A percentile compares a stretch with the other conserved stretches of the same genome.
Conservation (phyloP, 2,888 invertebrate species). For the Pheosia gnoma region DNA sequence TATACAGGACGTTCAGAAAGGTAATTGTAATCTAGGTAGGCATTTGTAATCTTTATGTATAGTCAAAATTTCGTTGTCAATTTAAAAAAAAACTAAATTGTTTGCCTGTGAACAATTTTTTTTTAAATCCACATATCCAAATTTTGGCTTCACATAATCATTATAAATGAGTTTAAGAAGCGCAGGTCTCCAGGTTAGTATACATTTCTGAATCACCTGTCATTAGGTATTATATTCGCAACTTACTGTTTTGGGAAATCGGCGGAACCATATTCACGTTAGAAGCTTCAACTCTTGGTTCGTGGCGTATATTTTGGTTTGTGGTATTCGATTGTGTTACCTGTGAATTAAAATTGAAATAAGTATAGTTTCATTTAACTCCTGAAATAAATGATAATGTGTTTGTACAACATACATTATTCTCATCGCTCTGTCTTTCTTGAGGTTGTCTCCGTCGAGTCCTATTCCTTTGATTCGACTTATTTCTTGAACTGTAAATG, state of each 20-base stretch:
- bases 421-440: conserved; percentile 68
- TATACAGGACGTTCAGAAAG: too few species aligned
- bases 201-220: too few species aligned
- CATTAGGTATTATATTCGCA: too few species aligned
- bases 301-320: conserved; percentile 62
- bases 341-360: conserved; percentile 35
- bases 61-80: too few species aligned
- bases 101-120: too few species aligned
- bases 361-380: background rate
- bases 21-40: background rate
- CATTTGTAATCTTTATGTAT: background rate
- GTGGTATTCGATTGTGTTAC: conserved; percentile 55
- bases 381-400: background rate
- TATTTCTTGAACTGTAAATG: conserved; percentile 65
- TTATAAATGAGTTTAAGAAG: too few species aligned
- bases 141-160: too few species aligned
- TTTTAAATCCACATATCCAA: too few species aligned
- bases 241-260: conserved; percentile 63
- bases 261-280: conserved; percentile 74
- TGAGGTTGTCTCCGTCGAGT: conserved; percentile 65
- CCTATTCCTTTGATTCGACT: conserved; percentile 73
- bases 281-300: conserved; percentile 60
- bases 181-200: too few species aligned
- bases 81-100: too few species aligned
- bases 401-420: conserved; percentile 50